phyloP scores from a whole-genome alignment of 1,140 invertebrate species.

The Aphelinus atriplicis region DNA sequence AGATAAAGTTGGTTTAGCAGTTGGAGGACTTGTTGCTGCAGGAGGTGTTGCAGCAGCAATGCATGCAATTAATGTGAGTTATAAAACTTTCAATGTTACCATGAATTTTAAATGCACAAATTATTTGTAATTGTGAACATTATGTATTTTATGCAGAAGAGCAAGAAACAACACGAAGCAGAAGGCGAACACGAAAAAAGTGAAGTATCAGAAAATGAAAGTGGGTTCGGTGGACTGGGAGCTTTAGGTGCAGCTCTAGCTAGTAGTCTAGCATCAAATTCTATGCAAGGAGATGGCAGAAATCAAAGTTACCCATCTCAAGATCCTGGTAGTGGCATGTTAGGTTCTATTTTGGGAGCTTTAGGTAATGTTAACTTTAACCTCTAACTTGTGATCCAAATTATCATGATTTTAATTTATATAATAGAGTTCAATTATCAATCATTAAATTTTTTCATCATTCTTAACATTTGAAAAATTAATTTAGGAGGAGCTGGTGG shows the following conservation, averaged over 20 bases:
- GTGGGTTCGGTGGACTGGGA: slow-evolving; percentile 57
- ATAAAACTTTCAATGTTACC: neutral
- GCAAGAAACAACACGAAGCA: slow-evolving; percentile 48
- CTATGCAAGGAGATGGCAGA: slow-evolving; percentile 49
- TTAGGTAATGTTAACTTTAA: slow-evolving; percentile 50
- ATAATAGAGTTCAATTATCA: too few species aligned
- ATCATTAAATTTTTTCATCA: too few species aligned
- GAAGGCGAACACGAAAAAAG: slow-evolving; percentile 56
- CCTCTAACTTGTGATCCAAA: neutral
- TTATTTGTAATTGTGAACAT: neutral
- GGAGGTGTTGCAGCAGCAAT: slow-evolving; percentile 62
- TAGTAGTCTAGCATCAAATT: slow-evolving; percentile 56
- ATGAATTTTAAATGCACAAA: too few species aligned
- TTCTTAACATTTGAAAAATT: neutral
- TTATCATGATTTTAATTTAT: too few species aligned
- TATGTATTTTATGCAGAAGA: slow-evolving; percentile 50
- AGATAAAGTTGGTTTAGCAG: slow-evolving; percentile 60
- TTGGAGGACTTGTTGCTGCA: slow-evolving; percentile 61
- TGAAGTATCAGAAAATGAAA: slow-evolving; percentile 53
- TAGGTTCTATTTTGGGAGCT: slow-evolving; percentile 61
- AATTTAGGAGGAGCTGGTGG: slow-evolving; percentile 43
- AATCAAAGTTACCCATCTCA: slow-evolving; percentile 57
- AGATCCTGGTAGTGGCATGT: slow-evolving; percentile 47
- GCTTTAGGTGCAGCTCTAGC: slow-evolving; percentile 59
- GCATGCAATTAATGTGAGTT: slow-evolving; percentile 55